Base-by-base conservation (phyloP, 2,113 vertebrate species). In the Larimichthys polyactis region DNA sequence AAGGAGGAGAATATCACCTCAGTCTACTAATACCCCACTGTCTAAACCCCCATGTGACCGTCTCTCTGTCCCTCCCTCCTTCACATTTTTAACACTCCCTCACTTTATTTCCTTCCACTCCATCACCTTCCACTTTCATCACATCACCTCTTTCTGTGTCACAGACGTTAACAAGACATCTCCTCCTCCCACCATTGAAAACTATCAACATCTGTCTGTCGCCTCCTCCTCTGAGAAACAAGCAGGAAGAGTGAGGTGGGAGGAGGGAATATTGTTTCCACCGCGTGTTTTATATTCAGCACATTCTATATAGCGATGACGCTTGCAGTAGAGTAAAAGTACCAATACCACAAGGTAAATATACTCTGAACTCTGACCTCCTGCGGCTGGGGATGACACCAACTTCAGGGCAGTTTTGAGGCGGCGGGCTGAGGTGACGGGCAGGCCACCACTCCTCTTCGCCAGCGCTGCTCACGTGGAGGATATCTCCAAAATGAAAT, bases 371-470 rank as follows among this genome's bases (percentile, higher is more conserved):
- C 60, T 69, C 91, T 85, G 62, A 99, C 98, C 98, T 98, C 85
- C 96, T 95, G 87, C 98, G 98, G 94, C 98, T 99, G 92, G 98
- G 98, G 90, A 99, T 97, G 86, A 99, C 97, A 4, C 98, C 98
- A 84, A 99, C 96, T 90, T 99, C 97, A 12, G 89, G 91, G 81
- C 91, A 93, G 88, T 91, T 93, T 11, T 91, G 90, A 59, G 92
- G 91, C 1, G 93, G 91, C 46, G 92, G 93, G 81, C 75, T 99
- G 94, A 92, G 95, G 91, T 97, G 96, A 24, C 97, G 96, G 0
- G 97, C 98, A 57, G 99, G 97, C 98, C 98, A 99, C 98, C 98
- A 99, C 76, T 99, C 98, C 44, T 99, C 98, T 0, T 99, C 98
- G 0, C 96, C 97, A 9, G 97, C 96, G 0, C 97, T 97, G 95